These are phyloP conservation scores for Desmophyllum pertusum DNA, from an alignment of 92 coral and sea anemone species.

Conservation along the genomic window DNA sequence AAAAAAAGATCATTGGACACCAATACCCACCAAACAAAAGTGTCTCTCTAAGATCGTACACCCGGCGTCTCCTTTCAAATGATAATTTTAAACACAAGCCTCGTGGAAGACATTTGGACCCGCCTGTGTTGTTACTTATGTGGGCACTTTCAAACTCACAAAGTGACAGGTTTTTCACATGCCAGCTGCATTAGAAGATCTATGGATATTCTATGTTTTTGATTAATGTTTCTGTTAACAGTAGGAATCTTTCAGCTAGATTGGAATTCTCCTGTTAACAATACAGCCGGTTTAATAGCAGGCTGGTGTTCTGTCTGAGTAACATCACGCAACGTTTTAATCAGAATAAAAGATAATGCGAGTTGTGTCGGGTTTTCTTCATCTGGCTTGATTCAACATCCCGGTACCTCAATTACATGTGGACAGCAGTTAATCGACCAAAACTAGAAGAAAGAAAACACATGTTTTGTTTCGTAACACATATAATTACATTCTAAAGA, in stretches of 20 bases:
- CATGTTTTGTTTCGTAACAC: neutral
- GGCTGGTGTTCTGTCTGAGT: neutral
- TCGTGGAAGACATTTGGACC: neutral
- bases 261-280: neutral
- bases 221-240: neutral
- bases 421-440: too few relatives aligned
- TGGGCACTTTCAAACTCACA: slow-evolving; percentile 1
- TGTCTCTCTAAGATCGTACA: neutral
- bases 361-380: too few relatives aligned
- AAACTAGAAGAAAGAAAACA: too few relatives aligned
- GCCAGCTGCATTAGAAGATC: neutral
- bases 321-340: neutral
- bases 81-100: neutral
- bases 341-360: too few relatives aligned
- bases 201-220: neutral
- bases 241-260: slow-evolving; percentile 2
- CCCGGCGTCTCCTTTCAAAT: neutral
- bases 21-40: neutral
- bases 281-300: neutral
- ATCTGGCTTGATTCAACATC: too few relatives aligned
- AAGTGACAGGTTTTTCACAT: neutral
- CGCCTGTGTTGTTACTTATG: neutral
- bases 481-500: neutral
- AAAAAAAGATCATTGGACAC: neutral
- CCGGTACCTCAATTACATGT: too few relatives aligned